A percentile compares a stretch with the other conserved stretches of the same genome.
These are phyloP conservation scores for Garra rufa DNA, from an alignment of 2,113 vertebrate genomes.

Conservation along the genomic window DNA sequence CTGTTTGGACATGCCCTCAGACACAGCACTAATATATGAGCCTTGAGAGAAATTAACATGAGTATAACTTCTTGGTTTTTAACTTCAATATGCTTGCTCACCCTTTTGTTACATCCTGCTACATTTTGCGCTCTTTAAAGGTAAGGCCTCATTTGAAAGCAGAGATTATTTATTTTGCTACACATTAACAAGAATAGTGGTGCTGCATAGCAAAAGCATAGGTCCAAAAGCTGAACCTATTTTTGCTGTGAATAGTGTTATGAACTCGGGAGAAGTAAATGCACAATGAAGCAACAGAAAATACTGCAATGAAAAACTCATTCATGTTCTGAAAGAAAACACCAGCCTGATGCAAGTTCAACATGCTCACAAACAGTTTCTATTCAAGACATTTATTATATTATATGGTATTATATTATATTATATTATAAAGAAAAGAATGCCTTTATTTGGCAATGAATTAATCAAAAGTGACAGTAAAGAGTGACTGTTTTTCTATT, in stretches of 20 bases:
- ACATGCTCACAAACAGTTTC: background rate
- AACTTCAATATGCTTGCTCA: background rate
- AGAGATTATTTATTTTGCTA: background rate
- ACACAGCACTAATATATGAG: background rate
- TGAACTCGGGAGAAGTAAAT: background rate
- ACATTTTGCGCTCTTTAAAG: background rate
- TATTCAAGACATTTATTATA: too few relatives aligned
- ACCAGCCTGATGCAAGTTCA: background rate
- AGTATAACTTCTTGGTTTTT: background rate
- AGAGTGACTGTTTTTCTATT: too few relatives aligned
- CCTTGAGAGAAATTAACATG: background rate
- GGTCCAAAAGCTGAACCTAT: background rate
- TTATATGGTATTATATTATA: too few relatives aligned
- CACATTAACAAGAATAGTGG: background rate
- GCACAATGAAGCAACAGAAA: background rate
- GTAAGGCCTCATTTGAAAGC: background rate
- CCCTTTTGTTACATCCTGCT: background rate
- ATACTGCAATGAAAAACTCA: background rate
- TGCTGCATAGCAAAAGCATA: background rate
- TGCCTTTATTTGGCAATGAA: too few relatives aligned
- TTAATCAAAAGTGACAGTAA: too few relatives aligned
- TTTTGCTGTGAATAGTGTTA: background rate
- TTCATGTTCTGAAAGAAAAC: background rate
- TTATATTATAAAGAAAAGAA: too few relatives aligned
- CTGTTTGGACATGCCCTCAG: slow-evolving; percentile 30